Base-by-base conservation (phyloP, 2,888 invertebrate genomes). In the Hyppa rectilinea region DNA sequence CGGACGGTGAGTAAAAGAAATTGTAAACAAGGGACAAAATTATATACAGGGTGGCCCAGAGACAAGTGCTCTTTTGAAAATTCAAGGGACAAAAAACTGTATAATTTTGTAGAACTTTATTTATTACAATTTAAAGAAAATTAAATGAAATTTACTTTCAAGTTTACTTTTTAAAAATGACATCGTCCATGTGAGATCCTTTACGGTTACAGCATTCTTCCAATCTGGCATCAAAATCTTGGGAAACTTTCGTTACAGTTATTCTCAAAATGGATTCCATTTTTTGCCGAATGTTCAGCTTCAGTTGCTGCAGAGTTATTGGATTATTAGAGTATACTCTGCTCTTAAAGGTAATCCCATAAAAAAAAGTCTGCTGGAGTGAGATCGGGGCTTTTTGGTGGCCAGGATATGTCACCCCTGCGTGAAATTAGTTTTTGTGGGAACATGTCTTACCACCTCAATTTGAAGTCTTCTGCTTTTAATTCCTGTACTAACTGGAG, bases 171-270 rank as follows among this genome's bases (percentile, higher is more conserved):
- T n/a, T 26, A 10, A 23, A 36, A 56, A 56, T 38, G 23, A 23
- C 38, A 2, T 56, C 56, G 9, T 26, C 38, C n/a, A 26, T 38
- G 4, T 38, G 17, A 17, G 5, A 10, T 2, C 58, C 29, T 58
- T 40, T 5, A 40, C 58, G 58, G 29, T 58, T 58, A 58, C 29
- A 40, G 58, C 40, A 58, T 58, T 58, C 58, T 58, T 29, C 29
- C 58, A 40, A 29, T 23, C 29, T 58, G 56, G 38, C 56, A 56
- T 56, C 26, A 56, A 26, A 38, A 56, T 55, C 4, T 38, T 38
- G 36, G 23, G 38, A 55, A 55, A 38, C 40, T 29, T 40, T 58
- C 4, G 58, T 38, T 56, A 40, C 17, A 38, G 10, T 20, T 58
- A 4, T 14, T 6, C 26, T 29, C 12, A 23, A 61, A 26, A 47